phyloP scores from a whole-genome alignment of 2,113 vertebrate species.

The Elaphurus davidianus region DNA sequence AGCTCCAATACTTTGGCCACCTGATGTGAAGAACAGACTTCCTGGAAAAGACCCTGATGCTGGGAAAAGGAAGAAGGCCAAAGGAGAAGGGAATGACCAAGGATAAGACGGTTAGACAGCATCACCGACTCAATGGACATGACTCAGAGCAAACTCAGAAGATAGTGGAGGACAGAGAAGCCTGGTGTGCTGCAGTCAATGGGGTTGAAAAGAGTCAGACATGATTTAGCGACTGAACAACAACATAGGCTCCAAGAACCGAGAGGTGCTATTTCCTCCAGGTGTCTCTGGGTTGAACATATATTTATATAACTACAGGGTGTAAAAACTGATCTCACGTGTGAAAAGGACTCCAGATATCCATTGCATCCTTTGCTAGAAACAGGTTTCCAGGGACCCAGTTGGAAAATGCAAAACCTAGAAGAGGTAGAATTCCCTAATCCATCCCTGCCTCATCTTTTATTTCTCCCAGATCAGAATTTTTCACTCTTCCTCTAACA shows the following conservation, averaged over 20 bases:
- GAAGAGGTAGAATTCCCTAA: neutral
- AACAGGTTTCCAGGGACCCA: neutral
- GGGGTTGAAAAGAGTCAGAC: neutral
- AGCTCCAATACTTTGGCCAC: neutral
- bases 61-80: neutral
- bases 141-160: neutral
- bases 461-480: neutral
- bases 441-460: neutral
- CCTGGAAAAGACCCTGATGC: neutral
- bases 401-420: neutral
- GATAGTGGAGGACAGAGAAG: neutral
- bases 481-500: neutral
- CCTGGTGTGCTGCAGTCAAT: neutral
- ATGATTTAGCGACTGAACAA: neutral
- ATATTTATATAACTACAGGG: neutral
- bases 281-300: neutral
- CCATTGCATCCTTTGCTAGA: neutral
- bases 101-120: neutral
- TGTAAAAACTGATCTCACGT: neutral
- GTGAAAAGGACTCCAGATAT: neutral
- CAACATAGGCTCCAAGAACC: neutral
- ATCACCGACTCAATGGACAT: neutral
- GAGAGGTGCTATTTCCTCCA: neutral
- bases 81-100: neutral
- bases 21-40: neutral